A percentile compares a stretch with the other conserved stretches of the same genome.
Evolutionary conservation across 2,113 vertebrate species (phyloP).

Genomic region (Erythrocercus mccallii): DNA sequence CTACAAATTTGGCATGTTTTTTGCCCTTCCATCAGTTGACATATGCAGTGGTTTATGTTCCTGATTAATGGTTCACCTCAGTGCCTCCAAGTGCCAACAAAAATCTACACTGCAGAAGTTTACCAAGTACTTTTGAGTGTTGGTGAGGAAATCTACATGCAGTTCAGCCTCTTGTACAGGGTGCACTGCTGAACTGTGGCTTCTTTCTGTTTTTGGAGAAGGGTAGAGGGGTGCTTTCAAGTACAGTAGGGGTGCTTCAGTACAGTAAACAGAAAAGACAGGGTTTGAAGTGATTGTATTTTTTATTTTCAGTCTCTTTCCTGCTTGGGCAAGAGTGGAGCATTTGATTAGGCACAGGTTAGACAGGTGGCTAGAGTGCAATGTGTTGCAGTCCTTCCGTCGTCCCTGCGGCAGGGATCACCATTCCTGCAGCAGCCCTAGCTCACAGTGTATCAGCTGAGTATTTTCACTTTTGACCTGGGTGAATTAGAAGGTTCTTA

Average conservation of each 20-base stretch:
- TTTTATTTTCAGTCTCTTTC: neutral
- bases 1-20: neutral
- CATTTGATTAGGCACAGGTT: conserved; percentile 7
- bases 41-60: neutral
- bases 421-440: conserved; percentile 31
- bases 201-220: conserved; percentile 9
- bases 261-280: neutral
- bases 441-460: conserved; percentile 11
- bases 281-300: neutral
- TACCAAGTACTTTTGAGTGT: conserved; percentile 11
- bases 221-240: neutral
- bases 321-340: neutral
- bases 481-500: conserved; percentile 42
- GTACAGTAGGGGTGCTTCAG: no score
- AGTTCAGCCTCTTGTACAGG: conserved; percentile 6
- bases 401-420: neutral
- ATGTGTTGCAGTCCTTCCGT: neutral
- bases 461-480: conserved; percentile 65
- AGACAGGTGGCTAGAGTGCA: neutral
- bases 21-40: neutral
- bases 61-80: conserved; percentile 55
- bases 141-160: conserved; percentile 17
- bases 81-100: conserved; percentile 17
- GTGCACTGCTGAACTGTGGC: neutral
- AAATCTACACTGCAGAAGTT: conserved; percentile 11